Evolutionary conservation across 2,888 invertebrate species (phyloP), one percentile per base, ranked within the genome.

Genomic region (Cotesia congregata): DNA sequence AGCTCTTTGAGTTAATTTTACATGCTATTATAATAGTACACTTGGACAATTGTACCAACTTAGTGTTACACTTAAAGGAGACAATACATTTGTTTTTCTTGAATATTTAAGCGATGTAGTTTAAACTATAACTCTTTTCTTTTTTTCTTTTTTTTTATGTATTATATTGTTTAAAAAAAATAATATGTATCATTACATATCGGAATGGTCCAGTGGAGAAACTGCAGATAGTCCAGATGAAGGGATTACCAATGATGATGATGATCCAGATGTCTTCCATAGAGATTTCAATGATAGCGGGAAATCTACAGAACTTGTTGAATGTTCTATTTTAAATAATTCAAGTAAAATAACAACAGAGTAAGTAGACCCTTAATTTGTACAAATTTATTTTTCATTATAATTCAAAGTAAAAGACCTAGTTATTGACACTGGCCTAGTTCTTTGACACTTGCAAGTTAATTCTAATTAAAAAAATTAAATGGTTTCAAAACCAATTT

Each of bases 141-240:
- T 61, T 30, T 7, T 64, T 64, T 12, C 40, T 30, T 38, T 5
- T 59, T 39, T 39, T 9, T 17, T 40, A 6, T 38, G 3, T 30
- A 62, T 17, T 17, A 17, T 17, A 17, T 72, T 17, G n/a, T 20
- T 62, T 62, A 40, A 61, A 41, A 39, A 20, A 73, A 39, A 59
- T 30, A 73, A 76, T 76, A 84, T 84, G 83, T 81, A 81, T 83
- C 82, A 81, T 78, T 84, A 82, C 72, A 80, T 80, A 38, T 84
- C 81, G 72, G 80, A 82, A 30, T 84, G 83, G 83, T 80, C 67
- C 78, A 85, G 84, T 76, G 81, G 82, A 78, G 80, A 74, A 40
- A 73, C 79, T 41, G 62, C 77, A 60, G 76, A 71, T 59, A 79
- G 79, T 67, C 79, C 80, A 15, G 80, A 79, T 65, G 80, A 77